These are phyloP conservation scores for Allobates femoralis DNA, from an alignment of 2,797 vertebrate species.

Conservation along the genomic window DNA sequence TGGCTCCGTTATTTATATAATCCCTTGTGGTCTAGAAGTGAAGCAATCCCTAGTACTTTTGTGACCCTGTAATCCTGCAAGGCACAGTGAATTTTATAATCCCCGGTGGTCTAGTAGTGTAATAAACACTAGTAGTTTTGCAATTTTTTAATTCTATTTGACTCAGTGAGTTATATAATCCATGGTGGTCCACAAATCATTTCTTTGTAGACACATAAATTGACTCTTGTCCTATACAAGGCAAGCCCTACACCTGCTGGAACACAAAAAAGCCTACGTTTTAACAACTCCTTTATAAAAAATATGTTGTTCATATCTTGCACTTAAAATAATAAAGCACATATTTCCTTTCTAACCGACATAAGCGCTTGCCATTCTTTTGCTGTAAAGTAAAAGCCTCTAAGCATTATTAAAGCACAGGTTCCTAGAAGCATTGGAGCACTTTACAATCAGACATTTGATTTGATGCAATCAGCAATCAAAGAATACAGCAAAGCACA, in stretches of 20 bases:
- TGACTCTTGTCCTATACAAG: background rate
- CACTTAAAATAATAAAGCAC: background rate
- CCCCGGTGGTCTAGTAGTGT: too few relatives aligned
- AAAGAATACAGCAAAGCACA: constrained; percentile 8
- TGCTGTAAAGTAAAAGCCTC: background rate
- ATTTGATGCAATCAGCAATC: constrained; percentile 59
- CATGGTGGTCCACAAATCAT: too few relatives aligned
- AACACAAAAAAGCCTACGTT: background rate
- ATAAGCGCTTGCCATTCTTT: background rate
- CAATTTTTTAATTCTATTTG: too few relatives aligned
- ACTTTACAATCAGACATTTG: constrained; percentile 45
- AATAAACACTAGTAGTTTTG: too few relatives aligned
- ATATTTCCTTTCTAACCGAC: background rate
- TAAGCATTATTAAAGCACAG: constrained; percentile 16
- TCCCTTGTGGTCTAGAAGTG: too few relatives aligned
- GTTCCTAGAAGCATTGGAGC: constrained; percentile 10
- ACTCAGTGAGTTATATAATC: too few relatives aligned
- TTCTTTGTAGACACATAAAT: too few relatives aligned
- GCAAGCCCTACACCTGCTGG: background rate
- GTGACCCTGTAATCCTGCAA: too few relatives aligned
- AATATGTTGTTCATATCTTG: background rate
- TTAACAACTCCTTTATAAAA: background rate
- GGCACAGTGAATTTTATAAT: too few relatives aligned
- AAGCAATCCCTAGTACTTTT: too few relatives aligned
- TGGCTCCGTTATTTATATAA: too few relatives aligned